Percentiles rank a stretch among this genome's conserved stretches.
phyloP scores from a whole-genome alignment of 2,113 vertebrate species.

The Proteles cristata region DNA sequence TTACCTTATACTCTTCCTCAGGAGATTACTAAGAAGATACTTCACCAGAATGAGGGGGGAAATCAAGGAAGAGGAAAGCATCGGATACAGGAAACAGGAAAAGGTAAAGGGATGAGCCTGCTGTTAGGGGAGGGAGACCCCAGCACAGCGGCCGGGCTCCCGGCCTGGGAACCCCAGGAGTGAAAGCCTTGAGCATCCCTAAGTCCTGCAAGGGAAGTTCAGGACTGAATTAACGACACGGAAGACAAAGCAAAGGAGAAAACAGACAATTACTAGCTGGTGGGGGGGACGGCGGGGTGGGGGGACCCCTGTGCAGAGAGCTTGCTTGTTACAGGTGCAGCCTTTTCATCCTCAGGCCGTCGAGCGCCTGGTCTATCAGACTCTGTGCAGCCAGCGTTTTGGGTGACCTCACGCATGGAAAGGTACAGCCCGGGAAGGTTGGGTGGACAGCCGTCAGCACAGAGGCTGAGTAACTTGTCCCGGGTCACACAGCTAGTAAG shows the following conservation, averaged over 20 bases:
- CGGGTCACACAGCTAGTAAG: too few species aligned
- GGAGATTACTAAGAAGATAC: neutral
- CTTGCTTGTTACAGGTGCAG: rapidly evolving
- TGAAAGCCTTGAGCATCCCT: rapidly evolving
- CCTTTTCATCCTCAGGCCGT: neutral
- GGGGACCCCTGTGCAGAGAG: rapidly evolving
- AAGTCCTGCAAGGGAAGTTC: neutral
- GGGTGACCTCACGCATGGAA: neutral
- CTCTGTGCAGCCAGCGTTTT: neutral
- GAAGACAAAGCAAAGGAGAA: neutral
- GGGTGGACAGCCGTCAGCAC: rapidly evolving
- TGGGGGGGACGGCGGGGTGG: rapidly evolving
- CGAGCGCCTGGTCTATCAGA: neutral
- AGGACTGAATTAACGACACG: rapidly evolving
- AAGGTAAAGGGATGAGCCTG: neutral
- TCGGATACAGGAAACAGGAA: neutral
- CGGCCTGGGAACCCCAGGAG: neutral
- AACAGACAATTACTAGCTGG: neutral
- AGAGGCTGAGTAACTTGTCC: neutral
- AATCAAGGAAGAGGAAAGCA: neutral
- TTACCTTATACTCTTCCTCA: neutral
- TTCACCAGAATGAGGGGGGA: neutral
- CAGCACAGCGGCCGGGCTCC: neutral
- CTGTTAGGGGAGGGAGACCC: neutral
- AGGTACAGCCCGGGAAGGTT: too few species aligned